Evolutionary conservation across 2,797 vertebrate species (phyloP).

Genomic region (Myotis myotis): DNA sequence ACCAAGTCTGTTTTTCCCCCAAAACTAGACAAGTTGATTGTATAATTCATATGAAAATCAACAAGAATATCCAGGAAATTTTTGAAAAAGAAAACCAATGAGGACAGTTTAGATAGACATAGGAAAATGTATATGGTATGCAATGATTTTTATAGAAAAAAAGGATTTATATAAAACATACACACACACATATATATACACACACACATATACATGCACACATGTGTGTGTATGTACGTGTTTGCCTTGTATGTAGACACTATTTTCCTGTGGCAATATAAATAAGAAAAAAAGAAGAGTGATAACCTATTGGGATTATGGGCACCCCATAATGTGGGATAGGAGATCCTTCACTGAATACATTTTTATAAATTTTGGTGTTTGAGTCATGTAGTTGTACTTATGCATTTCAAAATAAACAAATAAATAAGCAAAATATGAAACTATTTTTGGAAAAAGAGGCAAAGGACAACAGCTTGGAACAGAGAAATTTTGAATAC

Average conservation of each 20-base stretch:
- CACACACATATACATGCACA: not conserved
- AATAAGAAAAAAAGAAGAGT: not conserved
- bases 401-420: not conserved
- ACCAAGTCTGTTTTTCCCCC: constrained; percentile 24
- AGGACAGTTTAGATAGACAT: not conserved
- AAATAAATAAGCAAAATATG: not conserved
- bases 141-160: constrained; percentile 24
- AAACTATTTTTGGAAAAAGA: not conserved
- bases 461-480: not conserved
- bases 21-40: constrained; percentile 61
- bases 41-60: constrained; percentile 70
- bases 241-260: not conserved
- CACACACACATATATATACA: not conserved
- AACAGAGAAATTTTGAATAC: not conserved
- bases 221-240: not conserved
- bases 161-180: not conserved
- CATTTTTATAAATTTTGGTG: not conserved
- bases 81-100: constrained; percentile 45
- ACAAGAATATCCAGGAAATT: constrained; percentile 63
- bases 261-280: not conserved
- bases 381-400: not conserved
- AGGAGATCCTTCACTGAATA: not conserved
- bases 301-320: not conserved
- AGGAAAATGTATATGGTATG: constrained; percentile 5
- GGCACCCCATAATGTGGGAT: not conserved